Evolutionary conservation across 2,888 invertebrate species (phyloP).

Genomic region (Hymenopus coronatus): DNA sequence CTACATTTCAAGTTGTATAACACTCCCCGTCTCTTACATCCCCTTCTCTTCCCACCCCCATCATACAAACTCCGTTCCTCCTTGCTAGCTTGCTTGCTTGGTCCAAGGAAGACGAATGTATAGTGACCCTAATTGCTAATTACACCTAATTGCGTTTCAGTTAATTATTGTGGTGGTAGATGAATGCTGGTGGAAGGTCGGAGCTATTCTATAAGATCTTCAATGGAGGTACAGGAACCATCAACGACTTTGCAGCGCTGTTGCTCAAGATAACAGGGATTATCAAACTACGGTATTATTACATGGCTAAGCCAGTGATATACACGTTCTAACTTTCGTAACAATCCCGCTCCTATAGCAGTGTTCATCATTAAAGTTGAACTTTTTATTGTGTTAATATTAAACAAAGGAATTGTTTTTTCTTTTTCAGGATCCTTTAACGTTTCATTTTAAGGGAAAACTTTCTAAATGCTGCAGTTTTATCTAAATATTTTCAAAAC

Average conservation of each 20-base stretch:
- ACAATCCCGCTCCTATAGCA: too few species aligned
- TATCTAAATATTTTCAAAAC: too few species aligned
- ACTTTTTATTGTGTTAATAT: too few species aligned
- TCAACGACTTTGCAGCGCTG: background rate
- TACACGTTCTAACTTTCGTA: too few species aligned
- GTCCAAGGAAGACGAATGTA: slow-evolving; percentile 31
- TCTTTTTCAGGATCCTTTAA: too few species aligned
- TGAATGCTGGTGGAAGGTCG: background rate
- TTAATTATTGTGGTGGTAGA: slow-evolving; percentile 29
- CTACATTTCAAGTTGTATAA: slow-evolving; percentile 27
- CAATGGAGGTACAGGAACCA: background rate
- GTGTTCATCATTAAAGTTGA: too few species aligned
- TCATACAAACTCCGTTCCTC: background rate
- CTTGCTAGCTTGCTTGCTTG: background rate
- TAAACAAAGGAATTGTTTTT: too few species aligned
- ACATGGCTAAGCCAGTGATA: background rate
- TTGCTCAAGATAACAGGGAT: background rate
- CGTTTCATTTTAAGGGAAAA: too few species aligned
- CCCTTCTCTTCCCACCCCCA: background rate
- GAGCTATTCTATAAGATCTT: slow-evolving; percentile 10
- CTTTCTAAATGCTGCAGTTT: too few species aligned
- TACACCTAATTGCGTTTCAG: slow-evolving; percentile 30
- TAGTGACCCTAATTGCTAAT: slow-evolving; percentile 32
- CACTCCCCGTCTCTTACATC: background rate
- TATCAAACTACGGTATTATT: background rate